Evolutionary conservation across 2,113 vertebrate genomes (phyloP), one percentile per base, ranked within the genome.

Genomic region (Pteronura brasiliensis): DNA sequence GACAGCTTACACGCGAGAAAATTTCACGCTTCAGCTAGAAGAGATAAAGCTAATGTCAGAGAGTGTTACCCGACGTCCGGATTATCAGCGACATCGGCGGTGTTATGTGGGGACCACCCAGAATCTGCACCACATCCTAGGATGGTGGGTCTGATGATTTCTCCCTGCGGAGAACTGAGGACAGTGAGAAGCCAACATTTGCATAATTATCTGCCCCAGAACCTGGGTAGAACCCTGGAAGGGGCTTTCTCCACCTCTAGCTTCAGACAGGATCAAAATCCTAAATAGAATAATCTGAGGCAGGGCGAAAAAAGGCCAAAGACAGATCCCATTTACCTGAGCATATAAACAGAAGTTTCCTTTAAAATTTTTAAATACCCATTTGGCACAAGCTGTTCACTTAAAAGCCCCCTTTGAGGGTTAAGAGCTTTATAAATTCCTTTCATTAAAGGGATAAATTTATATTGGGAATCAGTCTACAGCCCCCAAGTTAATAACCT

Each of bases 351-450:
- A 67, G 36, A 95, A 65, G 44, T 84, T 93, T 69, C 11, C 63
- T 59, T 83, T 39, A 6, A 87, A 87, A n/a, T 3, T 39, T 59
- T 69, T 94, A 36, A 69, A 74, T 90, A 61, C 34, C 80, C 39
- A 29, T 88, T 82, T 55, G 93, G 71, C 36, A 63, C 67, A 57
- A 95, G 20, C 44, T 71, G 3, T 14, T 95, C 74, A 44, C 34
- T 63, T 93, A 91, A 86, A 97, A 90, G 63, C n/a, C 49, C 57
- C n/a, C 44, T 90, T 76, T 63, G 61, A 81, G 49, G 17, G 47
- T 59, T 88, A 89, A 36, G 55, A 25, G 69, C 67, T 85, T 81
- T 90, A 47, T 77, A 69, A 82, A 69, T 93, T 79, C 36, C 57
- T 52, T 52, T 29, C 27, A 49, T 88, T 20, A 67, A 89, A 81